These are phyloP conservation scores for Synanthedon tipuliformis DNA, from an alignment of 2,888 invertebrate genomes.

Conservation along the genomic window DNA sequence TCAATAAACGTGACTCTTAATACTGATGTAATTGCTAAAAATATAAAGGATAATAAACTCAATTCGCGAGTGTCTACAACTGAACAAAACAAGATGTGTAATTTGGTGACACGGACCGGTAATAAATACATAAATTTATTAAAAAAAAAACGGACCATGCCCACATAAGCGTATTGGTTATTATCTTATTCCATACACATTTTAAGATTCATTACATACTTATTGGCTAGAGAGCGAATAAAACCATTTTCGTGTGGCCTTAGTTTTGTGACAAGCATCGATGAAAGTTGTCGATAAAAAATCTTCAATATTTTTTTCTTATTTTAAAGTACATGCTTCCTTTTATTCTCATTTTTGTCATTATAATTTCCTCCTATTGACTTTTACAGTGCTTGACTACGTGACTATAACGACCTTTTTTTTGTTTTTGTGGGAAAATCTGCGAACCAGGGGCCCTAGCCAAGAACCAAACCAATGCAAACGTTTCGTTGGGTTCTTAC, in stretches of 20 bases:
- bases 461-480: too few relatives aligned
- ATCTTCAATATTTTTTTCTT: too few relatives aligned
- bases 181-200: slow-evolving; percentile 58
- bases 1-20: slow-evolving; percentile 2
- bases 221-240: slow-evolving; percentile 60
- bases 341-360: too few relatives aligned
- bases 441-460: too few relatives aligned
- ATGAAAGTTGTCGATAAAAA: slow-evolving; percentile 1
- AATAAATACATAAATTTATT: slow-evolving; percentile 48
- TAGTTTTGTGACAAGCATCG: slow-evolving; percentile 26
- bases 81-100: slow-evolving; percentile 18
- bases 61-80: slow-evolving; percentile 16
- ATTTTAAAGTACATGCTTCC: too few relatives aligned
- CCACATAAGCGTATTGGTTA: slow-evolving; percentile 54
- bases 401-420: too few relatives aligned
- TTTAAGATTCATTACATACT: slow-evolving; percentile 65
- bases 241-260: slow-evolving; percentile 49
- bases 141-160: slow-evolving; percentile 43
- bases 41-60: slow-evolving; percentile 7
- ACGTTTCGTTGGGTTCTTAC: too few relatives aligned
- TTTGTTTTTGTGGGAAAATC: too few relatives aligned
- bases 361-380: too few relatives aligned
- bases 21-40: slow-evolving; percentile 17
- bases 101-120: slow-evolving; percentile 58
- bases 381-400: too few relatives aligned